Conservation (phyloP, 2,797 vertebrate species). For the Acipenser ruthenus region DNA sequence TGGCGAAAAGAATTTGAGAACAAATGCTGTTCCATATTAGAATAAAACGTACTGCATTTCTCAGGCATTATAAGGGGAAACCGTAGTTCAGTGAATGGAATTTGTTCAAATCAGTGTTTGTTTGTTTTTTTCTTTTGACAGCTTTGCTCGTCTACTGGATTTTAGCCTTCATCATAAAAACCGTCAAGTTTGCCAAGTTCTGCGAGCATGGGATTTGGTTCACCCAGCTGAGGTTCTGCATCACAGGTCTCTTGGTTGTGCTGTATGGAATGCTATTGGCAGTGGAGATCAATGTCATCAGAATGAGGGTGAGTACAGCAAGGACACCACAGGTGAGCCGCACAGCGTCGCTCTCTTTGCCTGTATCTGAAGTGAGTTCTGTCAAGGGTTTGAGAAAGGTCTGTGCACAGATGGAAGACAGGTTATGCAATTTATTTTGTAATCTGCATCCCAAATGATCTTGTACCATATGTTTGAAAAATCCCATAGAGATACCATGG, state of each 20-base stretch:
- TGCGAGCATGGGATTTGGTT: conserved; percentile 82
- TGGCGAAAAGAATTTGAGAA: no score
- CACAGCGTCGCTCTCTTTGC: no score
- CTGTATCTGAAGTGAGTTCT: background rate
- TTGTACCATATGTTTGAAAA: no score
- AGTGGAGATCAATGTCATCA: conserved; percentile 92
- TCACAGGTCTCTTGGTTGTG: conserved; percentile 81
- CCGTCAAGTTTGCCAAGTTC: conserved; percentile 95
- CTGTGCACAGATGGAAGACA: no score
- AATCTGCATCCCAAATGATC: no score
- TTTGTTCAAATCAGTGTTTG: background rate
- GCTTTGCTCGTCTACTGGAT: conserved; percentile 91
- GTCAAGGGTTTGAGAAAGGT: background rate
- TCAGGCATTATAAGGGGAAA: no score
- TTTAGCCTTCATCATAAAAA: conserved; percentile 88
- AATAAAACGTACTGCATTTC: no score
- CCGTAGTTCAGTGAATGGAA: background rate
- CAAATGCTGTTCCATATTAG: no score
- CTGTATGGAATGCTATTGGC: conserved; percentile 87
- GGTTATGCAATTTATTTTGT: no score
- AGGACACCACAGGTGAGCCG: no score
- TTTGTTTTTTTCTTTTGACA: conserved; percentile 34
- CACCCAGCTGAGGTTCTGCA: conserved; percentile 87
- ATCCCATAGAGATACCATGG: no score
- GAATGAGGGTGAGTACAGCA: conserved; percentile 75